Conservation (phyloP, 2,888 invertebrate species). For the Quadriops clusia region DNA sequence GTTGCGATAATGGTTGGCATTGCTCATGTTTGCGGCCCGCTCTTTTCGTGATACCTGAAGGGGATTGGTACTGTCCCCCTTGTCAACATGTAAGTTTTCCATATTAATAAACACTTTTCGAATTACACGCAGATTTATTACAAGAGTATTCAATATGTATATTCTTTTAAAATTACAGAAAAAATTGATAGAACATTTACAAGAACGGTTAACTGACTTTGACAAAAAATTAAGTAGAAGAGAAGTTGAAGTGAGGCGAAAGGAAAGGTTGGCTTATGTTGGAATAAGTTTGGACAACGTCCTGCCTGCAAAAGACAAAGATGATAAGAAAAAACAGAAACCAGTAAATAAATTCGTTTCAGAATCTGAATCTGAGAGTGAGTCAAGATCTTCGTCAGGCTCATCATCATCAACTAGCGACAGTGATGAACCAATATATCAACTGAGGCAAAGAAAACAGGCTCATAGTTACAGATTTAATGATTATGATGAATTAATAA, state of each 20-base stretch:
- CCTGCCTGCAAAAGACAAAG: conserved; percentile 34
- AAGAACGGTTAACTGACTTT: conserved; percentile 60
- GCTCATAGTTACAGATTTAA: conserved; percentile 76
- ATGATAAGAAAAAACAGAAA: conserved; percentile 17
- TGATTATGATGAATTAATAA: conserved; percentile 92
- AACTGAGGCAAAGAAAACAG: conserved; percentile 67
- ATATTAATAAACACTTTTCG: too few relatives aligned
- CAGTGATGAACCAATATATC: conserved; percentile 67
- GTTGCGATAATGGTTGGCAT: conserved; percentile 95
- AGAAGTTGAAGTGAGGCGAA: conserved; percentile 52
- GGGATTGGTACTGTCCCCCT: conserved; percentile 96
- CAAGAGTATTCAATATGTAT: conserved; percentile 5
- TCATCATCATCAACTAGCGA: conserved; percentile 30
- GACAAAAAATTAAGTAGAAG: conserved; percentile 60
- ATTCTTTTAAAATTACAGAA: conserved; percentile 23
- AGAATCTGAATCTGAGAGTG: conserved; percentile 21
- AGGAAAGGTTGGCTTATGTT: conserved; percentile 60
- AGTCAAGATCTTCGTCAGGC: conserved; percentile 16
- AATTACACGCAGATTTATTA: conserved; percentile 2
- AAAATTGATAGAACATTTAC: conserved; percentile 60
- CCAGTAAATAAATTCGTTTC: conserved; percentile 23
- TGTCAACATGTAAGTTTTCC: conserved; percentile 79
- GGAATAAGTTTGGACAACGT: conserved; percentile 66
- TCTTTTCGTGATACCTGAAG: conserved; percentile 88
- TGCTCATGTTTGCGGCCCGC: conserved; percentile 89